These are phyloP conservation scores for Platyscapa corneri DNA, from an alignment of 1,140 invertebrate species.

Conservation along the genomic window DNA sequence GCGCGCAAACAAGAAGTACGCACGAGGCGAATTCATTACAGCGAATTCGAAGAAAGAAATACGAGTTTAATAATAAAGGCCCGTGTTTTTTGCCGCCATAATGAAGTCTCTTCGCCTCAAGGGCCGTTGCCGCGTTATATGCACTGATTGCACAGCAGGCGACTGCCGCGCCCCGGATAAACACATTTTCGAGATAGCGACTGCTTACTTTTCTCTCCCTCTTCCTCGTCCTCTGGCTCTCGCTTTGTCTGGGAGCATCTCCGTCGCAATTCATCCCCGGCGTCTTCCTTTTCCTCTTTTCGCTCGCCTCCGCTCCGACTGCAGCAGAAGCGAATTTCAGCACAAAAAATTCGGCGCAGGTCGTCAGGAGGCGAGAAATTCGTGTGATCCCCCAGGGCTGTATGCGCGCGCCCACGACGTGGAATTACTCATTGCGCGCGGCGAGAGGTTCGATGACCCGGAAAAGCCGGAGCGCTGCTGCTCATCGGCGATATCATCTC, in stretches of 20 bases:
- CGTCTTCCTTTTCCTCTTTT: background rate
- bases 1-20: background rate
- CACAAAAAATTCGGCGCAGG: background rate
- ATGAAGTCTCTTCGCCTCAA: constrained; percentile 38
- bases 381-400: too few relatives aligned
- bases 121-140: constrained; percentile 15
- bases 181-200: constrained; percentile 50
- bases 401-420: background rate
- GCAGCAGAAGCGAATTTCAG: background rate
- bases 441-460: background rate
- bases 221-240: background rate
- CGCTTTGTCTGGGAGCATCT: background rate
- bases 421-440: background rate
- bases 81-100: constrained; percentile 28
- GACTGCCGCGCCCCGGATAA: constrained; percentile 34
- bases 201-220: constrained; percentile 9
- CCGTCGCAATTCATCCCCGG: background rate
- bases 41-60: constrained; percentile 40
- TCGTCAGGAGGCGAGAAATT: too few relatives aligned
- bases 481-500: too few relatives aligned
- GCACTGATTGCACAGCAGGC: constrained; percentile 51
- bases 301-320: background rate
- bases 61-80: constrained; percentile 44
- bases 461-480: too few relatives aligned
- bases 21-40: constrained; percentile 5